Evolutionary conservation across 1,140 invertebrate genomes (phyloP), one percentile per base, ranked within the genome.

Genomic region (Paracyclopina nana): DNA sequence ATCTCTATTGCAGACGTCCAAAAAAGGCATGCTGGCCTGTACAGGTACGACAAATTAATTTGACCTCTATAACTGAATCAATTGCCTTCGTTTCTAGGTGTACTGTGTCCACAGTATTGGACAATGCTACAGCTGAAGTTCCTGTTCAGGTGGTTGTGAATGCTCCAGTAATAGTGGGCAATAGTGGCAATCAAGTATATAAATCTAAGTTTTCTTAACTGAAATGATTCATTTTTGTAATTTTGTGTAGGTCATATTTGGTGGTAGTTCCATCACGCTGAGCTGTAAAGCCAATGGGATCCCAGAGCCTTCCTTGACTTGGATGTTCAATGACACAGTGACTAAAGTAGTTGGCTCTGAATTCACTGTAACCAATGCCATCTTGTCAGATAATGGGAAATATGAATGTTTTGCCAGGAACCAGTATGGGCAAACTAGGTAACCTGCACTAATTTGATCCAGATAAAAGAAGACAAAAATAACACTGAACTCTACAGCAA

Each of bases 321-420:
- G 50, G 50, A 52, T 16, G 12, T 52, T 52, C 25, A 52, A 52
- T 27, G 27, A 44, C 14, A 52, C 50, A 8, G 27, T 26, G 11
- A 52, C 50, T 5, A 52, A 52, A 26, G 34, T 20, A 2, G 24
- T 12, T 27, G 24, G 31, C 2, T n/a, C 20, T n/a, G 34, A 46
- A 9, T 52, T 52, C 40, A 40, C 42, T 12, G 43, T 52, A 4
- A 18, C 16, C 16, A 52, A 44, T 28, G 50, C 50, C 2, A 52
- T 52, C n/a, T 2, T 71, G 16, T 62, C 67, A 22, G 83, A 90
- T 60, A 72, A 74, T 42, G 88, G 87, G n/a, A 71, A 75, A 12
- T 94, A 94, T 64, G 82, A 88, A 65, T 94, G 88, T 60, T 73
- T 75, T 5, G 79, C 83, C 0, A 71, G 75, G 38, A 92, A 92